Percentiles rank a stretch among this genome's conserved stretches.
Evolutionary conservation across 1,140 invertebrate genomes (phyloP).

Genomic region (Chymomyza costata): DNA sequence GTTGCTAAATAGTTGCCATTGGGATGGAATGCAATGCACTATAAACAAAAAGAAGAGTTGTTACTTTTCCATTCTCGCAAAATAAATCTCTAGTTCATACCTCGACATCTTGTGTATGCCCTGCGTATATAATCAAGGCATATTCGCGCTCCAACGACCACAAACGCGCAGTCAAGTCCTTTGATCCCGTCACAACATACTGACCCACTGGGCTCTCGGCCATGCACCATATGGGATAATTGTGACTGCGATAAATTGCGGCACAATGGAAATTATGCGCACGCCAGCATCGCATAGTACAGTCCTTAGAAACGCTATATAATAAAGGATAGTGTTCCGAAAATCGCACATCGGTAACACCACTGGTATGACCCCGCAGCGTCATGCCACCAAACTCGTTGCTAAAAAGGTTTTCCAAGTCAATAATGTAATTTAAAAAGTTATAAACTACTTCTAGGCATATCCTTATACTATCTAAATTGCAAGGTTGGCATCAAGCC

Average conservation of each 20-base stretch:
- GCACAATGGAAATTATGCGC: slow-evolving; percentile 82
- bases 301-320: slow-evolving; percentile 86
- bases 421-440: too few relatives aligned
- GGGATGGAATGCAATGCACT: slow-evolving; percentile 86
- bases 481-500: too few relatives aligned
- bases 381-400: slow-evolving; percentile 77
- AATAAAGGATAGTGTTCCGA: slow-evolving; percentile 78
- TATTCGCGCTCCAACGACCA: slow-evolving; percentile 89
- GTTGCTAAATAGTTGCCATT: slow-evolving; percentile 88
- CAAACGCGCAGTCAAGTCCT: slow-evolving; percentile 88
- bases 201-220: slow-evolving; percentile 84
- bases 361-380: slow-evolving; percentile 83
- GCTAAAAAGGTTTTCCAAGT: too few relatives aligned
- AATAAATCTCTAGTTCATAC: slow-evolving; percentile 74
- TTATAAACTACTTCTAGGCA: too few relatives aligned
- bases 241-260: slow-evolving; percentile 86
- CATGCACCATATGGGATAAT: slow-evolving; percentile 91
- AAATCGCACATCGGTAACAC: slow-evolving; percentile 84
- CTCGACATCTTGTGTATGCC: slow-evolving; percentile 89
- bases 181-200: slow-evolving; percentile 88
- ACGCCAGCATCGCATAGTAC: slow-evolving; percentile 84
- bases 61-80: background rate
- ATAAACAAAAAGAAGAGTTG: background rate
- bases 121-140: slow-evolving; percentile 87
- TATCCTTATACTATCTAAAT: too few relatives aligned